These are phyloP conservation scores for Boulengeromyrus knoepffleri DNA, from an alignment of 2,113 vertebrate species.

Conservation along the genomic window DNA sequence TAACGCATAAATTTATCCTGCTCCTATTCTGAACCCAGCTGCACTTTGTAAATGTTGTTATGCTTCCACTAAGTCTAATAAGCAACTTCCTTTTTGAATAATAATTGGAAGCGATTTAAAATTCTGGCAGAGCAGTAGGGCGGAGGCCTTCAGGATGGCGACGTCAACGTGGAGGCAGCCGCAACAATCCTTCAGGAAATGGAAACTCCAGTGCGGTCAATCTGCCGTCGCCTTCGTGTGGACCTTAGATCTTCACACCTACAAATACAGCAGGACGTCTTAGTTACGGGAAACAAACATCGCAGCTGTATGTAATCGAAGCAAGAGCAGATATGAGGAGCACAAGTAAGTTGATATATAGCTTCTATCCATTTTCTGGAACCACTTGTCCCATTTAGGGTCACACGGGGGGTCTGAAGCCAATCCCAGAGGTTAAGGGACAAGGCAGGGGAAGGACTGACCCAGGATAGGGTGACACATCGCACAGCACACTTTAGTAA, in stretches of 20 bases:
- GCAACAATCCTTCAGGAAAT: not conserved
- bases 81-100: slow-evolving; percentile 25
- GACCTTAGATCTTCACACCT: not conserved
- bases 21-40: not conserved
- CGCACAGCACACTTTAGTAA: not conserved
- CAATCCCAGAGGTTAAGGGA: not conserved
- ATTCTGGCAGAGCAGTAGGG: not conserved
- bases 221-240: not conserved
- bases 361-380: not conserved
- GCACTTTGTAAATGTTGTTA: not conserved
- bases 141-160: not conserved
- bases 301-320: not conserved
- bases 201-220: not conserved
- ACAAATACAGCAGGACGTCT: not conserved
- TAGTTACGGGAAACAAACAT: not conserved
- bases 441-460: not conserved
- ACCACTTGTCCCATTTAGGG: not conserved
- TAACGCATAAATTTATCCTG: slow-evolving; percentile 8
- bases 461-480: not conserved
- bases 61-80: slow-evolving; percentile 17
- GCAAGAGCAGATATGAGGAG: not conserved
- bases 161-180: not conserved
- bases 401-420: not conserved
- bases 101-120: slow-evolving; percentile 15
- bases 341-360: not conserved